Evolutionary conservation across 1,140 invertebrate genomes (phyloP).

Genomic region (Nylanderia fulva): DNA sequence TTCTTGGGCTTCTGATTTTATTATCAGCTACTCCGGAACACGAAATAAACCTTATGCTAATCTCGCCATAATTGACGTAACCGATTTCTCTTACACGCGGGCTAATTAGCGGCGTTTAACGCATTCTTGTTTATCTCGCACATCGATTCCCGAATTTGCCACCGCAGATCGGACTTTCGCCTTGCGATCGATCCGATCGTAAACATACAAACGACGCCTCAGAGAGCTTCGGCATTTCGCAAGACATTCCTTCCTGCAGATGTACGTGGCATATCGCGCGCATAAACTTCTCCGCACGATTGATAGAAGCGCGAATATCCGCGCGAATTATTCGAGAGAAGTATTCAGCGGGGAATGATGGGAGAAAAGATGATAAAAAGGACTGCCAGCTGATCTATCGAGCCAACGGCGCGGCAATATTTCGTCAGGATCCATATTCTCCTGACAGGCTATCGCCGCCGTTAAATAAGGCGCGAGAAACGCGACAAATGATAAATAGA

Average conservation of each 20-base stretch:
- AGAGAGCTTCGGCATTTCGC: slow-evolving; percentile 27
- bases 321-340: slow-evolving; percentile 19
- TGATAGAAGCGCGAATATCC: slow-evolving; percentile 33
- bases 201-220: slow-evolving; percentile 11
- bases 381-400: slow-evolving; percentile 25
- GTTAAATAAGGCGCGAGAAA: slow-evolving; percentile 76
- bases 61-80: neutral
- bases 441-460: slow-evolving; percentile 74
- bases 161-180: slow-evolving; percentile 35
- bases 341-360: neutral
- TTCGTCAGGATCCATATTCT: slow-evolving; percentile 65
- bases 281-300: slow-evolving; percentile 20
- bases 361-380: neutral
- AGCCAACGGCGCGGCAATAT: slow-evolving; percentile 63
- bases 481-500: slow-evolving; percentile 81
- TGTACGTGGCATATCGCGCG: slow-evolving; percentile 1
- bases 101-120: slow-evolving; percentile 1
- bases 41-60: neutral
- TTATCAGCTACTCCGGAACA: neutral
- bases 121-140: neutral
- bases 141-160: slow-evolving; percentile 42
- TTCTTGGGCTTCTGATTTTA: neutral
- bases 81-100: slow-evolving; percentile 1
- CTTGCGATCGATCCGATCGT: slow-evolving; percentile 40
- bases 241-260: slow-evolving; percentile 17